These are phyloP conservation scores for Seison nebaliae DNA, from an alignment of 1,140 invertebrate species.

Conservation along the genomic window DNA sequence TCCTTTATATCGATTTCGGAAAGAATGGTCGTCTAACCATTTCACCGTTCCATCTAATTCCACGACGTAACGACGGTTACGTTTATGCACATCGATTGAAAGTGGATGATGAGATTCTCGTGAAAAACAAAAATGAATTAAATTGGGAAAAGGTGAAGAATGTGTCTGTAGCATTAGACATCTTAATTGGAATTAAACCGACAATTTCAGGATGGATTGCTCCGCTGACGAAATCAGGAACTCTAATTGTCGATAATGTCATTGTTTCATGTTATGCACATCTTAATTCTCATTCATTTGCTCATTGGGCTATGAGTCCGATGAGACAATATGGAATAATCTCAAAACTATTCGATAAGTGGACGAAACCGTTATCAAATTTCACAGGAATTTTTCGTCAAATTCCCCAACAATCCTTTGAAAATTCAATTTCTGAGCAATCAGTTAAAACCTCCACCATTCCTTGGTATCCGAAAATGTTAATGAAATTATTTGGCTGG, in stretches of 20 bases:
- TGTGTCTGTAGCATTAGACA: too few species aligned
- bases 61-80: background rate
- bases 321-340: too few species aligned
- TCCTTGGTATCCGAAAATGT: too few species aligned
- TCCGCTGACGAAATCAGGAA: slow-evolving; percentile 58
- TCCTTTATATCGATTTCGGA: too few species aligned
- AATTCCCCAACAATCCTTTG: too few species aligned
- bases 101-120: background rate
- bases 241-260: slow-evolving; percentile 59
- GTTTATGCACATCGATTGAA: background rate
- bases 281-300: slow-evolving; percentile 50
- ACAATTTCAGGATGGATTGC: slow-evolving; percentile 56
- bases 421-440: too few species aligned
- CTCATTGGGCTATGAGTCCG: slow-evolving; percentile 33
- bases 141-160: background rate
- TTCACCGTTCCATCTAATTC: background rate
- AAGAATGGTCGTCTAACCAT: background rate
- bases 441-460: too few species aligned
- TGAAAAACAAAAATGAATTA: background rate
- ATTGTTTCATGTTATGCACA: slow-evolving; percentile 77
- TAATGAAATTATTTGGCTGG: too few species aligned
- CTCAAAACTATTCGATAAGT: too few species aligned
- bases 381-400: too few species aligned
- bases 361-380: too few species aligned
- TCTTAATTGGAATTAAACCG: slow-evolving; percentile 29